phyloP scores from a whole-genome alignment of 2,113 vertebrate species.

The Pelecanoides urinatrix region DNA sequence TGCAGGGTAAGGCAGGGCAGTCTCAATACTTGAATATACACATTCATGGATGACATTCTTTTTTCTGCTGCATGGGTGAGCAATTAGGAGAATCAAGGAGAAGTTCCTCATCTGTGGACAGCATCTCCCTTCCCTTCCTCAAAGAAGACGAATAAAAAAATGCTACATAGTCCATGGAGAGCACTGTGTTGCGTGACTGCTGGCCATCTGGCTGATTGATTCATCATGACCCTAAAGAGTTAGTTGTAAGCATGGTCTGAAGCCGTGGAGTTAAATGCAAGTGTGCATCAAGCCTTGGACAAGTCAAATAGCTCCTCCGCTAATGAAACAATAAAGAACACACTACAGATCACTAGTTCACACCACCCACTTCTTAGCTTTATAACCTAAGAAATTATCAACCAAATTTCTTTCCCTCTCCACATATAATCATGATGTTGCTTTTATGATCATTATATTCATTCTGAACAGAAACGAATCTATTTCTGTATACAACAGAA shows the following conservation, averaged over 20 bases:
- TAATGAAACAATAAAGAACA: neutral
- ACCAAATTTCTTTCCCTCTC: neutral
- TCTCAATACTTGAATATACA: neutral
- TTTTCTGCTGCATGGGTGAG: slow-evolving; percentile 25
- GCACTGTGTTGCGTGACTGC: slow-evolving; percentile 20
- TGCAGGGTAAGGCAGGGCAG: neutral
- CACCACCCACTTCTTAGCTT: neutral
- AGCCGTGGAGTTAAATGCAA: slow-evolving; percentile 4
- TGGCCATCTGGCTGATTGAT: slow-evolving; percentile 24
- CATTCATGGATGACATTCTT: slow-evolving; percentile 1
- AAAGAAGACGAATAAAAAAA: neutral
- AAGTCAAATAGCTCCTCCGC: neutral
- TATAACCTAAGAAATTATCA: neutral
- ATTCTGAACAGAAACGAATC: neutral
- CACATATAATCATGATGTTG: neutral
- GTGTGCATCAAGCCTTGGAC: neutral
- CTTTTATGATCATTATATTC: neutral
- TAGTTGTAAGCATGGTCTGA: neutral
- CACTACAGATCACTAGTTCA: neutral
- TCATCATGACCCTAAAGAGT: neutral
- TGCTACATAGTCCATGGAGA: neutral
- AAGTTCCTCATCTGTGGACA: slow-evolving; percentile 6
- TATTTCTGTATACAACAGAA: neutral
- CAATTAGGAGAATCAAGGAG: slow-evolving; percentile 25
- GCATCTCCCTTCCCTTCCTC: neutral